These are phyloP conservation scores for Hydrozoanthus tunicans DNA, from an alignment of 64 coral and sea anemone species.

Conservation along the genomic window DNA sequence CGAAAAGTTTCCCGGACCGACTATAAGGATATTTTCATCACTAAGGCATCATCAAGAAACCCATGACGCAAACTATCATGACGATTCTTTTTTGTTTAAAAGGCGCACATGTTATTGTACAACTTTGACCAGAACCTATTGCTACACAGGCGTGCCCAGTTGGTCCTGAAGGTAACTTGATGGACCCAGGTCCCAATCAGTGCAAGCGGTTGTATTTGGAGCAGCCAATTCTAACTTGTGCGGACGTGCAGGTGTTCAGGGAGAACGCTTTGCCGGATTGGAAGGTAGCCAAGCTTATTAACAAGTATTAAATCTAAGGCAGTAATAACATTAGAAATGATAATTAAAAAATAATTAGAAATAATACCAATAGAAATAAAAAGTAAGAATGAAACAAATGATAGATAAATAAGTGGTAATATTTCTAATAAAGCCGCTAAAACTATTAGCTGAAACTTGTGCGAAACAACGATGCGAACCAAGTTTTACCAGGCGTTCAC, in stretches of 20 bases:
- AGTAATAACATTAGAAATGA: not conserved
- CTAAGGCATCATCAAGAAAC: too few species aligned
- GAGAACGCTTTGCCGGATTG: constrained; percentile 70
- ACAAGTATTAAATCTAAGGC: not conserved
- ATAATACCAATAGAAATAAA: not conserved
- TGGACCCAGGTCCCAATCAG: constrained; percentile 69
- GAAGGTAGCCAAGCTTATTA: constrained; percentile 54
- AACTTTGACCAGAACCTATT: not conserved
- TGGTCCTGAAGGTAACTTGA: constrained; percentile 87
- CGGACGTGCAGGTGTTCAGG: constrained; percentile 80
- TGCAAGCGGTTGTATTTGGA: constrained; percentile 88
- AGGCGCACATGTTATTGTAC: not conserved
- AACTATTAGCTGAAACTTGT: too few species aligned
- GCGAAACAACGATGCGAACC: too few species aligned
- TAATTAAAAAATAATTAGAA: constrained; percentile 15
- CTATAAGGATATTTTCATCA: too few species aligned
- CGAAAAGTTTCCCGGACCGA: too few species aligned
- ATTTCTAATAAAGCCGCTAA: too few species aligned
- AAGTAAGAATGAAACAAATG: too few species aligned
- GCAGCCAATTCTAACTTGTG: constrained; percentile 84
- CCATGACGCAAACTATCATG: too few species aligned
- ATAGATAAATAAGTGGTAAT: too few species aligned
- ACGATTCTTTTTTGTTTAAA: too few species aligned
- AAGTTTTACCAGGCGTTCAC: too few species aligned
- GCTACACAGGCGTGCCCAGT: constrained; percentile 78